Evolutionary conservation across 2,797 vertebrate species (phyloP).

Genomic region (Diceros bicornis): DNA sequence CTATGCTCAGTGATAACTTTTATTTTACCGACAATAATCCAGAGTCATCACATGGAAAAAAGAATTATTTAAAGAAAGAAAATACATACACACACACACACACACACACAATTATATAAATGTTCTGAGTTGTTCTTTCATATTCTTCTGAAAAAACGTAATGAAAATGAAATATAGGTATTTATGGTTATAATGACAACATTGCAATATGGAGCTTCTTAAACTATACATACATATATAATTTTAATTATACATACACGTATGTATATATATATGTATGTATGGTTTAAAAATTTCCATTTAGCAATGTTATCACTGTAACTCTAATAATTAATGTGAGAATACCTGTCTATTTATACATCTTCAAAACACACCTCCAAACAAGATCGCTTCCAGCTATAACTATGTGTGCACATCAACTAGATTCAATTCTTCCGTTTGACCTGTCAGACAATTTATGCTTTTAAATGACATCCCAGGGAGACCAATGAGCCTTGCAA

Average conservation of each 20-base stretch:
- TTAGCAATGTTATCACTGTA: background rate
- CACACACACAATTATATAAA: background rate
- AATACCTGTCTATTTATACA: background rate
- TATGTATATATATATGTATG: background rate
- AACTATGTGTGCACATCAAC: background rate
- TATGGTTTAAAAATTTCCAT: background rate
- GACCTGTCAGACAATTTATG: background rate
- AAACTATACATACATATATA: background rate
- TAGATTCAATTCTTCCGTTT: background rate
- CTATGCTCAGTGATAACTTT: background rate
- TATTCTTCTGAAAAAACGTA: background rate
- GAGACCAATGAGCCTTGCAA: background rate
- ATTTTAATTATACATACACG: background rate
- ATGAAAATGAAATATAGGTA: background rate
- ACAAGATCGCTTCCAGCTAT: background rate
- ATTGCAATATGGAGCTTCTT: background rate
- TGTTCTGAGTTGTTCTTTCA: background rate
- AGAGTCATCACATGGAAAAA: background rate
- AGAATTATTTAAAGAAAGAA: background rate
- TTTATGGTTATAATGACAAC: background rate
- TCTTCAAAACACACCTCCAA: conserved; percentile 13
- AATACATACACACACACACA: background rate
- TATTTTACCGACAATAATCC: conserved; percentile 44
- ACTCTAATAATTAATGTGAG: background rate
- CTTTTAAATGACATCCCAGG: background rate